Conservation (phyloP, 2,888 invertebrate species). For the Limnephilus rhombicus region DNA sequence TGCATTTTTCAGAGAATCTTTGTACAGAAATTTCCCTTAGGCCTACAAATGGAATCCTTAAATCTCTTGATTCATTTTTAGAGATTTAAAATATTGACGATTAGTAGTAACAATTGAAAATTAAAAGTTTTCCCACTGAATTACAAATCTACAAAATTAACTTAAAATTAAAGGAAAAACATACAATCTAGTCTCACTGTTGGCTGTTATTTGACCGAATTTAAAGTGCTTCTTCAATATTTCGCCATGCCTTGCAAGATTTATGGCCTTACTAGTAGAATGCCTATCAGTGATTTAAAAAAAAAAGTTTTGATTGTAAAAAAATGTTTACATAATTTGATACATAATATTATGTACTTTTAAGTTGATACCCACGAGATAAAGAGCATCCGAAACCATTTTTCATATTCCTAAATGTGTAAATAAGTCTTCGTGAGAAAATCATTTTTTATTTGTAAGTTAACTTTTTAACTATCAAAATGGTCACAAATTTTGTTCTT, state of each 20-base stretch:
- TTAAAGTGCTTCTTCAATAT: not conserved
- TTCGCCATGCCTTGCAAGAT: not conserved
- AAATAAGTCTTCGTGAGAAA: too few species aligned
- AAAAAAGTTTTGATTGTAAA: not conserved
- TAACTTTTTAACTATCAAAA: not conserved
- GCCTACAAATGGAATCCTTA: not conserved
- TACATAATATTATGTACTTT: not conserved
- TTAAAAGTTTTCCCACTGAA: not conserved
- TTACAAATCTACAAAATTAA: constrained; percentile 16
- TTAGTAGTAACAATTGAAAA: not conserved
- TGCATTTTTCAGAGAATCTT: not conserved
- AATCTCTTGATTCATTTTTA: not conserved
- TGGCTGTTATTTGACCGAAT: constrained; percentile 15
- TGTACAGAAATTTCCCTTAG: not conserved
- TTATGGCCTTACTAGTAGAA: not conserved
- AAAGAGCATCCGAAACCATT: too few species aligned
- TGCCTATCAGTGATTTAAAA: not conserved
- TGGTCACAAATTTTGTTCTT: not conserved
- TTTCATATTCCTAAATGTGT: too few species aligned
- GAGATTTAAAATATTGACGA: not conserved
- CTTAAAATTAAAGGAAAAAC: constrained; percentile 25
- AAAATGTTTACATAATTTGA: not conserved
- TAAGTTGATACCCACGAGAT: not conserved
- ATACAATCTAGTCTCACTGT: constrained; percentile 40
- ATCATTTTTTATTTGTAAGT: not conserved